Percentiles rank a stretch among this genome's conserved stretches.
Conservation (phyloP, 2,113 vertebrate genomes). For the Hydrolagus affinis region DNA sequence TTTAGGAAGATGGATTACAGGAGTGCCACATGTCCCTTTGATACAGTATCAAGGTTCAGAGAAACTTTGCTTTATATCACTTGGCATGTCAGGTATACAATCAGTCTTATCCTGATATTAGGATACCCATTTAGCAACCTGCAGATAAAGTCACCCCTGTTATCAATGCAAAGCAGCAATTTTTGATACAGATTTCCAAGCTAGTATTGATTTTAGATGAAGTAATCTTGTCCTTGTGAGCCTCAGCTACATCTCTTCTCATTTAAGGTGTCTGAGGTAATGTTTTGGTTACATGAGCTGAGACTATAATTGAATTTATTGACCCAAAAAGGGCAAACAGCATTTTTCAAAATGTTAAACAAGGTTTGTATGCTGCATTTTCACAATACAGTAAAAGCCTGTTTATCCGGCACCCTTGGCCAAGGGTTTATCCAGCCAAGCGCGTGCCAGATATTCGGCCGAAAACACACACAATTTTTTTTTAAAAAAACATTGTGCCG, state of each 20-base stretch:
- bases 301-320: constrained; percentile 41
- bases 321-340: constrained; percentile 43
- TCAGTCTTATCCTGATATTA: constrained; percentile 46
- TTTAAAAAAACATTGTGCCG: too few relatives aligned
- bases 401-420: too few relatives aligned
- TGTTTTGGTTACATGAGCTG: constrained; percentile 60
- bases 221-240: constrained; percentile 59
- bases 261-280: constrained; percentile 54
- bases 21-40: constrained; percentile 53
- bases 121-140: constrained; percentile 46
- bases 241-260: constrained; percentile 62
- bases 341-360: constrained; percentile 38
- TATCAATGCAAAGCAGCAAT: constrained; percentile 56
- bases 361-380: constrained; percentile 33
- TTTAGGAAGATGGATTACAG: constrained; percentile 71
- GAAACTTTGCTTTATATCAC: constrained; percentile 50
- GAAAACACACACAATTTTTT: too few relatives aligned
- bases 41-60: constrained; percentile 45
- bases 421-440: too few relatives aligned
- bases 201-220: constrained; percentile 77
- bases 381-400: too few relatives aligned
- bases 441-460: too few relatives aligned
- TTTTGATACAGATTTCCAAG: constrained; percentile 58
- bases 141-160: constrained; percentile 62
- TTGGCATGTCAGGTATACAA: constrained; percentile 42